Percentiles rank a stretch among this genome's conserved stretches.
Evolutionary conservation across 2,113 vertebrate genomes (phyloP).

Genomic region (Gymnobelideus leadbeateri): DNA sequence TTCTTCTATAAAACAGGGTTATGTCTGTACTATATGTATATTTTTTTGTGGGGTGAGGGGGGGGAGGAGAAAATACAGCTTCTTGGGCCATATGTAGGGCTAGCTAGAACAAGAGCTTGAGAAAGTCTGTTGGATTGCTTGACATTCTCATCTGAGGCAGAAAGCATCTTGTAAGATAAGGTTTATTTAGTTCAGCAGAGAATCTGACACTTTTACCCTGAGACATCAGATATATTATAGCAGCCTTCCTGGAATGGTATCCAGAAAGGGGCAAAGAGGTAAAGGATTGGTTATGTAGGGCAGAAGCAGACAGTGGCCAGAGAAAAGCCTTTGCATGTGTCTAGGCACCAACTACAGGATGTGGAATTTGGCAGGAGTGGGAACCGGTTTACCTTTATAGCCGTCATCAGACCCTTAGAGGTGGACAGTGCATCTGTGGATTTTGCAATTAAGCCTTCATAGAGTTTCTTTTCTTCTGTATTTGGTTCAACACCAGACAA

Average conservation of each 20-base stretch:
- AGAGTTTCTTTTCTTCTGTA: not conserved
- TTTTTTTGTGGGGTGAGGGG: not conserved
- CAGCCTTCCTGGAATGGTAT: not conserved
- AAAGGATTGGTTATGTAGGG: not conserved
- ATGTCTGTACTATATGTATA: not conserved
- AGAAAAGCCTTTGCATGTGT: not conserved
- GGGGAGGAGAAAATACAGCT: not conserved
- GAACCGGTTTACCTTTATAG: not conserved
- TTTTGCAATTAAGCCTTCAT: not conserved
- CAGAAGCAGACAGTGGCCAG: not conserved
- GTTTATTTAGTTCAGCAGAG: not conserved
- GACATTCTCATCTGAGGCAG: fast-evolving
- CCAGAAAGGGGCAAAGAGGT: not conserved
- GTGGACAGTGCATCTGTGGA: not conserved
- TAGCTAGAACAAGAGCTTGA: not conserved
- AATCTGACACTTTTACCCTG: not conserved
- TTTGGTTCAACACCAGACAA: not conserved
- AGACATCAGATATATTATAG: not conserved
- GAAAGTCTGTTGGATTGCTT: not conserved
- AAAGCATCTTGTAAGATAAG: not conserved
- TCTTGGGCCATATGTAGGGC: conserved; percentile 7
- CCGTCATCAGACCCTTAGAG: not conserved
- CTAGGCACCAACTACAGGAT: not conserved
- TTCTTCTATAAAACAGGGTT: not conserved
- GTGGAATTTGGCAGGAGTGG: not conserved